Conservation (phyloP, 2,113 vertebrate genomes). For the Phyllostomus discolor region DNA sequence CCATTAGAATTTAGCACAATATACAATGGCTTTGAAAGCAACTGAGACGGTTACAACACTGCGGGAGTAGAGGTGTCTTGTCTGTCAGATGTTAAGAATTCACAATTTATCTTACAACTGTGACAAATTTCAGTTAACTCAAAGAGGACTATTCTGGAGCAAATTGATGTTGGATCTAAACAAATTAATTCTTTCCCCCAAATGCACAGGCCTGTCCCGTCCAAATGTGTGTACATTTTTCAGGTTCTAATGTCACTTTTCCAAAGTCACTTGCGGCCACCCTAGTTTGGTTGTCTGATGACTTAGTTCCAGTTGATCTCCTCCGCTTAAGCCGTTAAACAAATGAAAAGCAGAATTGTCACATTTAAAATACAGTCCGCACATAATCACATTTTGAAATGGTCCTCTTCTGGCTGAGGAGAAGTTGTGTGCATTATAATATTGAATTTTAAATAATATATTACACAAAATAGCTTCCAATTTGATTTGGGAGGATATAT, state of each 20-base stretch:
- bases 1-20: background rate
- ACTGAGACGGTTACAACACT: accelerated
- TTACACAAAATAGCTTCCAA: slow-evolving; percentile 85
- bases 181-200: background rate
- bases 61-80: background rate
- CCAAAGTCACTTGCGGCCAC: slow-evolving; percentile 65
- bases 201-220: background rate
- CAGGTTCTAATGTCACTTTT: slow-evolving; percentile 64
- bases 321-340: slow-evolving; percentile 79
- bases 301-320: slow-evolving; percentile 81
- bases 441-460: slow-evolving; percentile 90
- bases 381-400: slow-evolving; percentile 83
- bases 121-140: slow-evolving; percentile 22
- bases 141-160: background rate
- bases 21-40: background rate
- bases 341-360: slow-evolving; percentile 87
- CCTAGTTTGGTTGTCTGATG: slow-evolving; percentile 76
- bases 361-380: slow-evolving; percentile 83
- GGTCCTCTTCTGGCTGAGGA: slow-evolving; percentile 74
- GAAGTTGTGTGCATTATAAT: slow-evolving; percentile 83
- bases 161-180: background rate
- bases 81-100: background rate
- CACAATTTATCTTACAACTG: background rate
- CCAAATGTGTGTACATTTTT: slow-evolving; percentile 28
- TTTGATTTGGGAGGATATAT: slow-evolving; percentile 84